These are phyloP conservation scores for Calonectris borealis DNA, from an alignment of 2,113 vertebrate species.

Conservation along the genomic window DNA sequence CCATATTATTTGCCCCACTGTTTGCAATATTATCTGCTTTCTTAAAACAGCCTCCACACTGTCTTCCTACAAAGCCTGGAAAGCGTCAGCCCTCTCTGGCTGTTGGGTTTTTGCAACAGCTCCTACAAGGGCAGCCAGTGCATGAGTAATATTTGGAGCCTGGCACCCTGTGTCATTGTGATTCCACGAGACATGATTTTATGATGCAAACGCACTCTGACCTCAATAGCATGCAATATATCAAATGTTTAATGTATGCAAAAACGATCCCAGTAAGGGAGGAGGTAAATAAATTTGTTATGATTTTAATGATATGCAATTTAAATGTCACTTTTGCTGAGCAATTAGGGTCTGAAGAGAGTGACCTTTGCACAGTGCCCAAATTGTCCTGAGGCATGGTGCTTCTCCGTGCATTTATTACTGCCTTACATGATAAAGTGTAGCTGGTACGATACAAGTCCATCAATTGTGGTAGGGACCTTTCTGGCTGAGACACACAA, in stretches of 20 bases:
- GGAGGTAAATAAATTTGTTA: conserved; percentile 65
- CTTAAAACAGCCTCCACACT: not conserved
- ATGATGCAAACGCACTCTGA: conserved; percentile 53
- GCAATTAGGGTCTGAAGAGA: conserved; percentile 69
- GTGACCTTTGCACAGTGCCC: conserved; percentile 64
- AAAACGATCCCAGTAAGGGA: conserved; percentile 44
- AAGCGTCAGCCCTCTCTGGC: not conserved
- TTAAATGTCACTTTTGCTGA: conserved; percentile 74
- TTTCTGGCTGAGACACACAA: not conserved
- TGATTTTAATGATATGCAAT: conserved; percentile 73
- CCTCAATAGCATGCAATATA: conserved; percentile 56
- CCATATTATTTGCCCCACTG: not conserved
- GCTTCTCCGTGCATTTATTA: conserved; percentile 57
- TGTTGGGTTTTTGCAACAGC: not conserved
- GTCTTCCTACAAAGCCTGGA: not conserved
- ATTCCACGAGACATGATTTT: conserved; percentile 47
- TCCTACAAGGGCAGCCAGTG: not conserved
- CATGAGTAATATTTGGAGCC: not conserved
- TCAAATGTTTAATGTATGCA: conserved; percentile 67
- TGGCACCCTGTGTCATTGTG: conserved; percentile 10
- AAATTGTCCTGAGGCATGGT: conserved; percentile 60
- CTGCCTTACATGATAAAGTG: conserved; percentile 34
- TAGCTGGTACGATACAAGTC: not conserved
- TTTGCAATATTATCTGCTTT: not conserved
- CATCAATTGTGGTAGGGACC: not conserved